Conservation (phyloP, 2,888 invertebrate species). For the Drosophila differens region DNA sequence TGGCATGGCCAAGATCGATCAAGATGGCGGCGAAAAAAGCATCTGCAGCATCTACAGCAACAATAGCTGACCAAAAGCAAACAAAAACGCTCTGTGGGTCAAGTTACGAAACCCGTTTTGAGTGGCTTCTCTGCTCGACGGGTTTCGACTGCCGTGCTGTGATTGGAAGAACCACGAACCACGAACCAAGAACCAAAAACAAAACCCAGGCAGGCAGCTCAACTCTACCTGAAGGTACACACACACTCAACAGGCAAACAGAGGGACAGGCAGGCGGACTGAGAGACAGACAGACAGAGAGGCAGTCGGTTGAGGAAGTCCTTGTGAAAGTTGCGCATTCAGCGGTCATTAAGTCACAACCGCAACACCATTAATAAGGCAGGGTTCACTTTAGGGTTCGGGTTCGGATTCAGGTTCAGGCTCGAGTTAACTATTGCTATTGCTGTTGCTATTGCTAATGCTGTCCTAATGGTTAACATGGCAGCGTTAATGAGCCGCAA, state of each 20-base stretch:
- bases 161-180: constrained; percentile 60
- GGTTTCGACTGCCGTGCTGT: constrained; percentile 52
- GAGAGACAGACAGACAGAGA: not conserved
- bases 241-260: constrained; percentile 7
- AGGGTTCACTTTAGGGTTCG: constrained; percentile 3
- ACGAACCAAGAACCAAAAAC: not conserved
- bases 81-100: constrained; percentile 49
- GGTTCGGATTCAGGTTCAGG: constrained; percentile 3
- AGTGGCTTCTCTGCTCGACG: constrained; percentile 32
- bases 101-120: constrained; percentile 68
- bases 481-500: constrained; percentile 69
- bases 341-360: constrained; percentile 57
- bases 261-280: not conserved
- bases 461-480: constrained; percentile 64
- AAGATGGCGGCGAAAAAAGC: constrained; percentile 48
- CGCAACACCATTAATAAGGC: constrained; percentile 57
- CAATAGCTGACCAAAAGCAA: constrained; percentile 36
- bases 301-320: not conserved
- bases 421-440: not conserved
- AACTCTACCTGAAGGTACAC: constrained; percentile 7
- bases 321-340: constrained; percentile 16
- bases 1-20: constrained; percentile 31
- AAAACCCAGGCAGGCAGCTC: not conserved
- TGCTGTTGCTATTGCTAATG: not conserved
- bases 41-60: constrained; percentile 15